These are phyloP conservation scores for Oceanodroma tethys DNA, from an alignment of 2,113 vertebrate genomes.

Conservation along the genomic window DNA sequence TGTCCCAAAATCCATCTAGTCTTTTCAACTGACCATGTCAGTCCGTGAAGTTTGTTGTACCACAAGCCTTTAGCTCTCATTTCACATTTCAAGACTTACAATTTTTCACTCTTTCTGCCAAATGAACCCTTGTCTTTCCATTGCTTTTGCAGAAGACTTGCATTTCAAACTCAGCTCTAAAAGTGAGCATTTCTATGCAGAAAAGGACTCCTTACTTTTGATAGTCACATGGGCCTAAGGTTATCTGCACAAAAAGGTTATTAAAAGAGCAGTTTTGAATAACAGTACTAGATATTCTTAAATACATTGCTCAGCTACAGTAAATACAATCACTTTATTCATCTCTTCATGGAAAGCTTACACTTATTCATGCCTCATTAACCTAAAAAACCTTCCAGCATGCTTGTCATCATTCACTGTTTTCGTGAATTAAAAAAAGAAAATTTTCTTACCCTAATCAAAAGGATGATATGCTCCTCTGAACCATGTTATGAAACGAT, in stretches of 20 bases:
- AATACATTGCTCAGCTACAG: background rate
- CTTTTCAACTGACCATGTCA: background rate
- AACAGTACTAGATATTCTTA: background rate
- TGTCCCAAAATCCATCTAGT: background rate
- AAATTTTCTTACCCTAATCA: background rate
- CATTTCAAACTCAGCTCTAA: background rate
- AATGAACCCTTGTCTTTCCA: background rate
- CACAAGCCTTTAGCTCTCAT: background rate
- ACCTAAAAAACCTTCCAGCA: background rate
- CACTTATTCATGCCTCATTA: constrained; percentile 1
- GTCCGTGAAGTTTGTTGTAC: background rate
- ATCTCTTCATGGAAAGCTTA: background rate
- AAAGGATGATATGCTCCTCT: background rate
- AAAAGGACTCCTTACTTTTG: background rate
- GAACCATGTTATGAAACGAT: background rate
- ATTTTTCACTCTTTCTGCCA: background rate
- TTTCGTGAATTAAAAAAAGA: background rate
- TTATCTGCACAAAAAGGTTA: background rate
- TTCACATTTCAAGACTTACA: background rate
- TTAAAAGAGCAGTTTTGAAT: background rate
- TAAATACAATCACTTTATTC: background rate
- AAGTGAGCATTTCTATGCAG: background rate
- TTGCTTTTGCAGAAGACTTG: background rate
- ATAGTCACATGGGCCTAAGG: background rate
- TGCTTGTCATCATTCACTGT: background rate